Evolutionary conservation across 2,888 invertebrate species (phyloP), one percentile per base, ranked within the genome.

Genomic region (Euzophera pinguis): DNA sequence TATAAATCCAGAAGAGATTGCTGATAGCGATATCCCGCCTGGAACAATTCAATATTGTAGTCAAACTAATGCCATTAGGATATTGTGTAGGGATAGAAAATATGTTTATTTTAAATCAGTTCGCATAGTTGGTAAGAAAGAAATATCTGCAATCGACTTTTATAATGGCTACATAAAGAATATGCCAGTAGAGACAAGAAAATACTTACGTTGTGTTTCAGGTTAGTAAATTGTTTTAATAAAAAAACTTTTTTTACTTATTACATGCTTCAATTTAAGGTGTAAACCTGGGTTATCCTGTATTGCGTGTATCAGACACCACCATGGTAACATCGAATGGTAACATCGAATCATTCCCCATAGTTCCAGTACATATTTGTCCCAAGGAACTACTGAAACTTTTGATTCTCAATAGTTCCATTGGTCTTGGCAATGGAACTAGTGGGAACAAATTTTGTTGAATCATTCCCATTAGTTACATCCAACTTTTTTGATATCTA

Each of bases 141-240:
- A 92, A 65, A 96, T 98, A 92, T 92, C 91, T 48, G 95, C 97
- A 2, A 69, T 82, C 64, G 96, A 97, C 73, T 98, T 98, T 88
- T 93, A 93, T 79, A 97, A 97, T 90, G 98, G 98, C 7, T 98
- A 94, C 80, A 83, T 97, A 29, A 93, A 92, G 69, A 94, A 94
- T 84, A 67, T 77, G 42, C 68, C 80, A 1, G 16, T 63, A 53
- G 77, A 80, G 55, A 76, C 78, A 57, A 76, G 76, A 64, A 62
- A 78, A 58, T 67, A 64, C 63, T 58, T 45, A 9, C 32, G 45
- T 32, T 45, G 45, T 32, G 14, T n/a, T 45, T 14, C 81, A 79
- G 71, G 83, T 67, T 59, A 53, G 50, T 51, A 52, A 52, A 53
- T 55, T 34, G 45, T 45, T 45, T 4, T 16, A 13, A 13, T 13